Percentiles rank a stretch among this genome's conserved stretches.
Conservation (phyloP, 2,888 invertebrate species). For the Diabrotica balteata region DNA sequence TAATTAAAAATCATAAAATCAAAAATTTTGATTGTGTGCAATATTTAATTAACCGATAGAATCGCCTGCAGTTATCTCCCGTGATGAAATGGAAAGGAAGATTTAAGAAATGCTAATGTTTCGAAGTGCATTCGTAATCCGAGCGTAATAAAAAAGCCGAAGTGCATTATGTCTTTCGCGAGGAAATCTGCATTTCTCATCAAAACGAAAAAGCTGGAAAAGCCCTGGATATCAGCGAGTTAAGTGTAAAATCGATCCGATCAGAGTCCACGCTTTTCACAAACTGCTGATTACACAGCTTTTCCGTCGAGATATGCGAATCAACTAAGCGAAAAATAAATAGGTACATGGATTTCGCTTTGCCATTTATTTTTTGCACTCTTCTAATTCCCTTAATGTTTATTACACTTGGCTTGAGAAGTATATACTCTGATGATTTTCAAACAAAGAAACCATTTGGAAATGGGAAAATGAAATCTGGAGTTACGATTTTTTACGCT, state of each 20-base stretch:
- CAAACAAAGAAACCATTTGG: slow-evolving; percentile 28
- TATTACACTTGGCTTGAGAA: slow-evolving; percentile 31
- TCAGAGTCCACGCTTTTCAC: slow-evolving; percentile 40
- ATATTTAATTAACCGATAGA: too few species aligned
- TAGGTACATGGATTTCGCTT: slow-evolving; percentile 36
- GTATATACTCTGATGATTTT: slow-evolving; percentile 26
- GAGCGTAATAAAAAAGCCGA: slow-evolving; percentile 30
- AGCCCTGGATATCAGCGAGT: slow-evolving; percentile 46
- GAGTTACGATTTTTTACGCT: not conserved
- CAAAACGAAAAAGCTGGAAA: slow-evolving; percentile 49
- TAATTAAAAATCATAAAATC: too few species aligned
- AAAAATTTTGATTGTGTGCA: too few species aligned
- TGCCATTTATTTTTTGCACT: slow-evolving; percentile 31
- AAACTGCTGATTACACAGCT: slow-evolving; percentile 52
- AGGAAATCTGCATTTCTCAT: slow-evolving; percentile 46
- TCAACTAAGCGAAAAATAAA: slow-evolving; percentile 41
- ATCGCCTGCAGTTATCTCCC: too few species aligned
- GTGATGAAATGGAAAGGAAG: slow-evolving; percentile 4
- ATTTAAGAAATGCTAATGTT: slow-evolving; percentile 34
- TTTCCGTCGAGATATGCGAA: slow-evolving; percentile 37
- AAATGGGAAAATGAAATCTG: slow-evolving; percentile 26
- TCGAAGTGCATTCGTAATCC: slow-evolving; percentile 38
- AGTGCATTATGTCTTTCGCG: slow-evolving; percentile 39
- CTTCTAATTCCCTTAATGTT: slow-evolving; percentile 37
- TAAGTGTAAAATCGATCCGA: slow-evolving; percentile 48